These are phyloP conservation scores for Ophion ellenae DNA, from an alignment of 2,888 invertebrate species.

Conservation along the genomic window DNA sequence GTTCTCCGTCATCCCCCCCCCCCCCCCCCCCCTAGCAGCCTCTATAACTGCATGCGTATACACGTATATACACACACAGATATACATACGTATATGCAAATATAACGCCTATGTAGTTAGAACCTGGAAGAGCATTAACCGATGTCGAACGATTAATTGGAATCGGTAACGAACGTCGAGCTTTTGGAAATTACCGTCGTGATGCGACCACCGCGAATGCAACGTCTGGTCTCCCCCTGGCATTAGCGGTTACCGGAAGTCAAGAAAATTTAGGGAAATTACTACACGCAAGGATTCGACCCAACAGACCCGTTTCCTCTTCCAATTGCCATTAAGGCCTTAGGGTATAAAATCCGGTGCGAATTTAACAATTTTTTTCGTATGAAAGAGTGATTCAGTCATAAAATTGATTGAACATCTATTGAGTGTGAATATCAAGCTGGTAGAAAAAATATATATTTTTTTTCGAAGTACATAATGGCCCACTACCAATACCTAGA, in stretches of 20 bases:
- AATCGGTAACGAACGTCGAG: constrained; percentile 60
- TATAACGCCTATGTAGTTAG: not conserved
- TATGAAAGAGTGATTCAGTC: no score
- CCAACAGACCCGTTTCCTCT: not conserved
- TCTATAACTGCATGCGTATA: not conserved
- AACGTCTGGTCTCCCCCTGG: not conserved
- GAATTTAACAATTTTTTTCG: no score
- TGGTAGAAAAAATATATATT: no score
- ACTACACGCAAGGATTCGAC: not conserved
- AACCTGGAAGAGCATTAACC: constrained; percentile 9
- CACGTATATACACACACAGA: not conserved
- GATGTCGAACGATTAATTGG: constrained; percentile 55
- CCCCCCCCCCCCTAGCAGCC: not conserved
- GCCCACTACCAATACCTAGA: no score
- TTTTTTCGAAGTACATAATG: no score
- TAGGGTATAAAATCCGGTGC: no score
- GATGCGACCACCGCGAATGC: not conserved
- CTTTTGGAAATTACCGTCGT: constrained; percentile 59
- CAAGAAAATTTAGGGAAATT: not conserved
- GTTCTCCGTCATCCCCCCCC: constrained; percentile 34
- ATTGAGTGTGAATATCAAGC: no score
- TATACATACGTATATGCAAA: not conserved
- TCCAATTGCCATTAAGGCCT: not conserved
- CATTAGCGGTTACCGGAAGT: not conserved
- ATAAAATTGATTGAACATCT: no score